These are phyloP conservation scores for Neogobius melanostomus DNA, from an alignment of 2,113 vertebrate species.

Conservation along the genomic window DNA sequence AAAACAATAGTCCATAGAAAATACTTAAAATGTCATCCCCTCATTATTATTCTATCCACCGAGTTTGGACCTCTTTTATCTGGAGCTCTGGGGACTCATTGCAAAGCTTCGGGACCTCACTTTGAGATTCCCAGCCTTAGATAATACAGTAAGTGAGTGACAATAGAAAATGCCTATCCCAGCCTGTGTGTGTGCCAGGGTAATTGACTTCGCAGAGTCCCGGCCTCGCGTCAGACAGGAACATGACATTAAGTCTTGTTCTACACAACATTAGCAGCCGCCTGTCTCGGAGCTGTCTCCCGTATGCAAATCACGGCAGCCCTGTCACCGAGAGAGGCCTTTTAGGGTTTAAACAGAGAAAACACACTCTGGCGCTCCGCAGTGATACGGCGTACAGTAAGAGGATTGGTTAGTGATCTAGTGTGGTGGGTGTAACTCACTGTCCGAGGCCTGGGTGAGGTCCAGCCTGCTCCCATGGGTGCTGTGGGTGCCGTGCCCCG, in stretches of 20 bases:
- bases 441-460: slow-evolving; percentile 68
- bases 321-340: too few relatives aligned
- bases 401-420: too few relatives aligned
- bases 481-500: slow-evolving; percentile 74
- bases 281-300: slow-evolving; percentile 56
- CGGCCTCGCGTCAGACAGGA: slow-evolving; percentile 60
- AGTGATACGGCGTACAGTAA: too few relatives aligned
- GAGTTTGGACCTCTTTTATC: too few relatives aligned
- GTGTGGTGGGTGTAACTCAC: slow-evolving; percentile 56
- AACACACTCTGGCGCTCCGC: not conserved
- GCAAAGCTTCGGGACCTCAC: too few relatives aligned
- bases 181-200: slow-evolving; percentile 14
- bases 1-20: too few relatives aligned
- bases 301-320: slow-evolving; percentile 54
- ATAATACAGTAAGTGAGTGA: not conserved
- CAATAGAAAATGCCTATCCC: not conserved
- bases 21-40: too few relatives aligned
- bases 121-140: too few relatives aligned
- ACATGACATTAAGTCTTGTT: slow-evolving; percentile 73
- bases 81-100: too few relatives aligned
- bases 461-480: slow-evolving; percentile 74
- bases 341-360: not conserved
- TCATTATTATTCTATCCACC: too few relatives aligned
- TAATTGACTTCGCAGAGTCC: slow-evolving; percentile 60
- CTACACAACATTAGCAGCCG: slow-evolving; percentile 60